phyloP scores from a whole-genome alignment of 2,888 invertebrate genomes.

The Lepidonotus clava region DNA sequence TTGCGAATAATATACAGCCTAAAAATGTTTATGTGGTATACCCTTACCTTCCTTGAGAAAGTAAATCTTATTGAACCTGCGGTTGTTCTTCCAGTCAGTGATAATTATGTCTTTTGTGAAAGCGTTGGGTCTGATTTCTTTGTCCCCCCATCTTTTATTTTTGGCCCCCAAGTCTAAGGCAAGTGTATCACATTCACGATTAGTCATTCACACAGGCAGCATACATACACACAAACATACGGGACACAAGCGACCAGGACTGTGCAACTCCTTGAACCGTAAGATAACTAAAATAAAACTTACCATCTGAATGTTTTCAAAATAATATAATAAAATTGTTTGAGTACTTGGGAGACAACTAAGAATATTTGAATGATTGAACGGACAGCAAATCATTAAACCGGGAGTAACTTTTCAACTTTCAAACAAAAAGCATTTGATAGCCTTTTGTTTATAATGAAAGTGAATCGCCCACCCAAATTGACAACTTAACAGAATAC shows the following conservation, averaged over 20 bases:
- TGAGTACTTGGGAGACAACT: too few species aligned
- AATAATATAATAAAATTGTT: neutral
- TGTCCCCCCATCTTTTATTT: conserved; percentile 6
- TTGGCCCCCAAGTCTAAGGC: conserved; percentile 4
- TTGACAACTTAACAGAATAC: neutral
- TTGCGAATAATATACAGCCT: too few species aligned
- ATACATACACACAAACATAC: neutral
- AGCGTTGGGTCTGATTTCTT: conserved; percentile 3
- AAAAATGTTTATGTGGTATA: too few species aligned
- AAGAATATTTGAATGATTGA: too few species aligned
- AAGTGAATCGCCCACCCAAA: neutral
- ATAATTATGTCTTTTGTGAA: conserved; percentile 9
- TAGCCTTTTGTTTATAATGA: neutral
- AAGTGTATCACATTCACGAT: neutral
- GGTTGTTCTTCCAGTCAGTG: neutral
- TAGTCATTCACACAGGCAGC: conserved; percentile 1
- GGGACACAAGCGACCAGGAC: too few species aligned
- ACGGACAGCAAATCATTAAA: too few species aligned
- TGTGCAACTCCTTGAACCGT: neutral
- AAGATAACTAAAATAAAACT: neutral
- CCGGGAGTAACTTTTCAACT: neutral
- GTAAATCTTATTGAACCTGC: neutral
- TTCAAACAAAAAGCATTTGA: neutral
- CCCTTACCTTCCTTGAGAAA: neutral
- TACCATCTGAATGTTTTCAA: neutral